These are phyloP conservation scores for Thalassaphorura encarpata DNA, from an alignment of 1,140 invertebrate species.

Conservation along the genomic window DNA sequence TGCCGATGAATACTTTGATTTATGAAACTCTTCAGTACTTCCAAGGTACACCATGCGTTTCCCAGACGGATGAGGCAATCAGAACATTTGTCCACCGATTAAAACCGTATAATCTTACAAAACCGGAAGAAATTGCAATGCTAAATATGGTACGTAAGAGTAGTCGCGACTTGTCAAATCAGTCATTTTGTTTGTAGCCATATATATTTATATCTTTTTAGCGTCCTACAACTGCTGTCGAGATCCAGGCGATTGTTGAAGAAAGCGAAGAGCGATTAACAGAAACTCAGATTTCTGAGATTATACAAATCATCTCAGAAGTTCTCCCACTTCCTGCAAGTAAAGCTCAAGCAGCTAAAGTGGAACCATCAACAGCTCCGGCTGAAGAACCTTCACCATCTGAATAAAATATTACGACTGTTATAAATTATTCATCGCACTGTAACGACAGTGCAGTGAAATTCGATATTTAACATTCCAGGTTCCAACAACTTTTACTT, in stretches of 20 bases:
- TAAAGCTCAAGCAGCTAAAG: slow-evolving; percentile 39
- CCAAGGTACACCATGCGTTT: slow-evolving; percentile 12
- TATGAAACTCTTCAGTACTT: slow-evolving; percentile 27
- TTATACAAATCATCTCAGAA: slow-evolving; percentile 22
- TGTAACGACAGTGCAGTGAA: too few relatives aligned
- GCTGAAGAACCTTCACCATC: too few relatives aligned
- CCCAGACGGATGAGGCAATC: slow-evolving; percentile 14
- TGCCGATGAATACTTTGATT: slow-evolving; percentile 20
- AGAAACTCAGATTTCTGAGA: slow-evolving; percentile 23
- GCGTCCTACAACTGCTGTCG: slow-evolving; percentile 20
- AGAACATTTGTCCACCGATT: slow-evolving; percentile 10
- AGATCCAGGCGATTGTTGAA: slow-evolving; percentile 31
- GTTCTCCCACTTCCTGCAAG: slow-evolving; percentile 3
- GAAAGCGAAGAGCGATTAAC: slow-evolving; percentile 30
- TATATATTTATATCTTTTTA: slow-evolving; percentile 4
- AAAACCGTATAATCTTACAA: slow-evolving; percentile 19
- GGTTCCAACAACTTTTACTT: too few relatives aligned
- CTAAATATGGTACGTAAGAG: slow-evolving; percentile 25
- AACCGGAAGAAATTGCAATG: slow-evolving; percentile 21
- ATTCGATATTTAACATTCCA: too few relatives aligned
- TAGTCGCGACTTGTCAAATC: background rate
- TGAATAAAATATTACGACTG: too few relatives aligned
- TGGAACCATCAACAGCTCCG: too few relatives aligned
- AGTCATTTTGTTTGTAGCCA: background rate
- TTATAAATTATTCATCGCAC: too few relatives aligned